Conservation (phyloP, 2,797 vertebrate genomes). For the Molossus alvarezi region DNA sequence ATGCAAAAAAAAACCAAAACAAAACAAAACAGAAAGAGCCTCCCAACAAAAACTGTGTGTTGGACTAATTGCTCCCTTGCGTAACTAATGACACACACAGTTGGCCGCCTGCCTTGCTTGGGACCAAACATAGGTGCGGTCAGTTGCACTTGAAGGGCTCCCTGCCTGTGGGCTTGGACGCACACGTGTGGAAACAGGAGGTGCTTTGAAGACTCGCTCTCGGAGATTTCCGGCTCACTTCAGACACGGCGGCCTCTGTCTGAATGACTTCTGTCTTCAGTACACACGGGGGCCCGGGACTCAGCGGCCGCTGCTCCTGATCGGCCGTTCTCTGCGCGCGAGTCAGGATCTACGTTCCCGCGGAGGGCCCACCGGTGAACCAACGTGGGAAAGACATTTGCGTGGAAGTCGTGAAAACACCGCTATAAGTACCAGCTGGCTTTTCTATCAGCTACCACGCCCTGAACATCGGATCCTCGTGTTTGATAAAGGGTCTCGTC, state of each 20-base stretch:
- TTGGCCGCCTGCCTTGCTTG: not conserved
- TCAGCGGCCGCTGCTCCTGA: not conserved
- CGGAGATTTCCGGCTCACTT: not conserved
- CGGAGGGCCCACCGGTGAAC: too few species aligned
- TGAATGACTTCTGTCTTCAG: not conserved
- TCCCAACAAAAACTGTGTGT: not conserved
- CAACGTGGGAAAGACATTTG: too few species aligned
- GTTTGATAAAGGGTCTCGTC: too few species aligned
- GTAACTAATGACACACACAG: not conserved
- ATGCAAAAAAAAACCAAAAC: too few species aligned
- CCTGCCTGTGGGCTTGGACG: not conserved
- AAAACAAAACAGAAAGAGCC: not conserved
- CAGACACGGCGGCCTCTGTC: not conserved
- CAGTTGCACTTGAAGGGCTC: not conserved
- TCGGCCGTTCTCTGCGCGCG: too few species aligned
- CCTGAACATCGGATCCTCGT: too few species aligned
- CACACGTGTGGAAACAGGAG: not conserved
- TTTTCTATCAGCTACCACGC: too few species aligned
- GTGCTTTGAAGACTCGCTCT: not conserved
- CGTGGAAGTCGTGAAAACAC: too few species aligned
- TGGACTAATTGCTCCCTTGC: conserved; percentile 14
- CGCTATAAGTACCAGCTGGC: too few species aligned
- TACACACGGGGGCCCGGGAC: not conserved
- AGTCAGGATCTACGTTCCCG: too few species aligned
- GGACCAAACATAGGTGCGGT: conserved; percentile 31